Evolutionary conservation across 2,888 invertebrate genomes (phyloP).

Genomic region (Diachrysia chrysitis): DNA sequence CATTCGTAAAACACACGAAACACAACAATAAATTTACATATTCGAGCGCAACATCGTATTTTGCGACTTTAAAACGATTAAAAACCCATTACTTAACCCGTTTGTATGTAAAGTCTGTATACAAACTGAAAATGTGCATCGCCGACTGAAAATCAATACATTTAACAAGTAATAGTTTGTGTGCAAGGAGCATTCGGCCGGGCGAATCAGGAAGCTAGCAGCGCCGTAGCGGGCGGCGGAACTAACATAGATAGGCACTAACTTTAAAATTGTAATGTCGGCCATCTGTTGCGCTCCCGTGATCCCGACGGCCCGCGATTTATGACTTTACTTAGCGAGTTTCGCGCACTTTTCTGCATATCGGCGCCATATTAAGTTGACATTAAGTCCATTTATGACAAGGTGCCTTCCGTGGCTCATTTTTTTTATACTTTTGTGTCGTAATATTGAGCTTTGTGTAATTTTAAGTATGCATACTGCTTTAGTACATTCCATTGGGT

Average conservation of each 20-base stretch:
- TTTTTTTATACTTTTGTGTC: conserved; percentile 20
- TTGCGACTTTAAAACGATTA: background rate
- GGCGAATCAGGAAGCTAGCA: background rate
- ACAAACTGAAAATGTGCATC: background rate
- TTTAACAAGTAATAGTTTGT: conserved; percentile 6
- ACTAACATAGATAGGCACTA: background rate
- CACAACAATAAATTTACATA: background rate
- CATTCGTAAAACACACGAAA: background rate
- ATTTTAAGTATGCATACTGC: conserved; percentile 39
- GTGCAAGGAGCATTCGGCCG: background rate
- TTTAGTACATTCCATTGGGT: conserved; percentile 76
- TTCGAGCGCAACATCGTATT: background rate
- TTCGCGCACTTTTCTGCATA: background rate
- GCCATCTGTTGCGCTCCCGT: background rate
- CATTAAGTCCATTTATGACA: conserved; percentile 22
- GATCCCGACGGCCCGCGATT: background rate
- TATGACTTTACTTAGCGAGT: background rate
- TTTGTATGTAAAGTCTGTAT: background rate
- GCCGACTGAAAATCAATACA: conserved; percentile 11
- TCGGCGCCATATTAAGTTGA: conserved; percentile 27
- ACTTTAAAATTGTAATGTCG: conserved; percentile 1
- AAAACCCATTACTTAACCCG: background rate
- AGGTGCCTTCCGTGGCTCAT: conserved; percentile 34
- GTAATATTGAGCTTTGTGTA: conserved; percentile 18
- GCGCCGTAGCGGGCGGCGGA: background rate